Evolutionary conservation across 2,797 vertebrate species (phyloP), one percentile per base, ranked within the genome.

Genomic region (Mus caroli): DNA sequence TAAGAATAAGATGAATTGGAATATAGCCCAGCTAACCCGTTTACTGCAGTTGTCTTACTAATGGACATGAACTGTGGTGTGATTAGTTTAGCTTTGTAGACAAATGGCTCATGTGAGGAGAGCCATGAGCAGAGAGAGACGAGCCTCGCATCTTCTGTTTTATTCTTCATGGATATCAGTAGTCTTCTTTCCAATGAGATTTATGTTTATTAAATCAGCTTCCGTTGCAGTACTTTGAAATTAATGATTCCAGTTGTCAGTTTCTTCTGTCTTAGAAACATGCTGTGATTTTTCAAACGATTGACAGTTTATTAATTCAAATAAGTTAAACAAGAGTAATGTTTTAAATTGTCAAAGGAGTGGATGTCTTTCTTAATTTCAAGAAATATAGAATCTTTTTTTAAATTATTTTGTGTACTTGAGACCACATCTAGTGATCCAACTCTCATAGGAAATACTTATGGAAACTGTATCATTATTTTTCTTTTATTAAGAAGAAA

Each of bases 151-250:
- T 8, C 88, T 13, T 28, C 40, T 93, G 50, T 92, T 87, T 96
- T 43, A 71, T 9, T 93, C 12, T 92, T 34, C 34, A 6, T 62
- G 31, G 60, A 6, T 75, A 86, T 40, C 69, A 71, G 1, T 62
- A 52, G 52, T 31, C 46, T 89, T 83, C 93, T 67, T 89, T 92
- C 67, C 80, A 77, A 67, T 84, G 62, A 93, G n/a, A 90, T 17
- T 95, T 92, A 69, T 69, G 83, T 94, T 96, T 95, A 92, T 88
- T 89, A 96, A 93, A 60, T 91, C 64, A 95, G 58, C 8, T 88
- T 95, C 88, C 22, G 40, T 14, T 90, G 50, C 10, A 88, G 73
- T 6, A 73, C n/a, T 89, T 89, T 95, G 54, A 93, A 43, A 58
- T 91, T 67, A 87, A 79, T 95, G 75, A 77, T 73, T 95, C 34